A percentile compares a stretch with the other conserved stretches of the same genome.
Evolutionary conservation across 2,888 invertebrate genomes (phyloP).

Genomic region (Noctuana brunneofusca): DNA sequence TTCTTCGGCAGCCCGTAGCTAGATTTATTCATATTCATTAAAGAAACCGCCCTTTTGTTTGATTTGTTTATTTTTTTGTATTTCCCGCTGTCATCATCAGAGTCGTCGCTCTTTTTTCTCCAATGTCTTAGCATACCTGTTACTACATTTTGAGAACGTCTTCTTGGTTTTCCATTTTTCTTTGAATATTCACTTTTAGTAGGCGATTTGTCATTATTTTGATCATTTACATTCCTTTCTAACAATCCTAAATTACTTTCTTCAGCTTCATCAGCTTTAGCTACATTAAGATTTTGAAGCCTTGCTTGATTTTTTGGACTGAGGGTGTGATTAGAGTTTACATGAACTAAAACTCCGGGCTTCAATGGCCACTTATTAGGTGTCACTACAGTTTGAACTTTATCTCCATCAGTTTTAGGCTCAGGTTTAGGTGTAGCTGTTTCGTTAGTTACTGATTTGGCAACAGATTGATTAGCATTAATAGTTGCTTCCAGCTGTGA

Average conservation of each 20-base stretch:
- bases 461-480: constrained; percentile 43
- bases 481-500: constrained; percentile 61
- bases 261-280: constrained; percentile 44
- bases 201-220: constrained; percentile 43
- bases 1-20: constrained; percentile 65
- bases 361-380: constrained; percentile 92
- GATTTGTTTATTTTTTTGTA: constrained; percentile 77
- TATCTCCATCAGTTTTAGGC: constrained; percentile 54
- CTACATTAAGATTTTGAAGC: constrained; percentile 48
- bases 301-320: constrained; percentile 81
- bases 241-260: constrained; percentile 68
- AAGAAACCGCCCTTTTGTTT: constrained; percentile 72
- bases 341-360: constrained; percentile 94
- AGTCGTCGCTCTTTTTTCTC: constrained; percentile 66
- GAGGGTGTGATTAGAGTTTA: constrained; percentile 90
- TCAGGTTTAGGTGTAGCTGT: constrained; percentile 54
- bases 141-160: constrained; percentile 61
- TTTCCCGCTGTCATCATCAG: constrained; percentile 74
- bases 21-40: constrained; percentile 67
- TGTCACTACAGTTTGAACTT: constrained; percentile 67
- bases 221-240: constrained; percentile 62
- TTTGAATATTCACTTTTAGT: constrained; percentile 66
- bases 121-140: constrained; percentile 68
- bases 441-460: constrained; percentile 45
- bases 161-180: constrained; percentile 65